A percentile compares a stretch with the other conserved stretches of the same genome.
phyloP scores from a whole-genome alignment of 2,797 vertebrate species.

The Austrolebias charrua region DNA sequence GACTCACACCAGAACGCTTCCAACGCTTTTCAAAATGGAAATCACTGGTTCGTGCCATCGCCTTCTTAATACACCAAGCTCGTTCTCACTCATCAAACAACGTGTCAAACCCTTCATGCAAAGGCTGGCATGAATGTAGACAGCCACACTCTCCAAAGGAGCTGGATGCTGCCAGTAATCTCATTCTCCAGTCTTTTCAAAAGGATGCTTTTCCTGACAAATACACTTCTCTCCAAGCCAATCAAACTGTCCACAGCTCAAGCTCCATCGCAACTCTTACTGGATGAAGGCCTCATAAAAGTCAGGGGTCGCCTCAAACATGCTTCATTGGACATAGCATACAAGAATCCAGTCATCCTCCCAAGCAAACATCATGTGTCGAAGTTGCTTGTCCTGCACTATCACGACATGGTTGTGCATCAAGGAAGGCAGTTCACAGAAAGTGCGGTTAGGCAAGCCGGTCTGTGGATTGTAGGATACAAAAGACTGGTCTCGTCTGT shows the following conservation, averaged over 20 bases:
- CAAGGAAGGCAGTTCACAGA: too few species aligned
- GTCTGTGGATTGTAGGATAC: too few species aligned
- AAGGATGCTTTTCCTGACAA: not conserved
- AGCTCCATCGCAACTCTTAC: not conserved
- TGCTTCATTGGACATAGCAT: not conserved
- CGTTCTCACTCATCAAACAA: too few species aligned
- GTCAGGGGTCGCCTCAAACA: not conserved
- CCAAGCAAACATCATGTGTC: not conserved
- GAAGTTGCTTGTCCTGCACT: slow-evolving; percentile 1
- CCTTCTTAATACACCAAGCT: too few species aligned
- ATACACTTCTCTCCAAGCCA: not conserved
- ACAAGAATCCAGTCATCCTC: not conserved
- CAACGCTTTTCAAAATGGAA: too few species aligned
- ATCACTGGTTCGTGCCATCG: too few species aligned
- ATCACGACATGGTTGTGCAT: not conserved
- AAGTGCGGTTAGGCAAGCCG: too few species aligned
- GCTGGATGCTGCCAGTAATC: not conserved
- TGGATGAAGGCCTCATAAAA: not conserved
- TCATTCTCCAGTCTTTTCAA: slow-evolving; percentile 1
- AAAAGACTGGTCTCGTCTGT: too few species aligned
- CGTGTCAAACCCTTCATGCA: too few species aligned
- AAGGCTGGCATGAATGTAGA: too few species aligned
- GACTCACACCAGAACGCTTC: too few species aligned
- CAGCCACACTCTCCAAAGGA: not conserved
- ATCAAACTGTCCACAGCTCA: not conserved